phyloP scores from a whole-genome alignment of 2,888 invertebrate genomes.

The Auanema freiburgensis region DNA sequence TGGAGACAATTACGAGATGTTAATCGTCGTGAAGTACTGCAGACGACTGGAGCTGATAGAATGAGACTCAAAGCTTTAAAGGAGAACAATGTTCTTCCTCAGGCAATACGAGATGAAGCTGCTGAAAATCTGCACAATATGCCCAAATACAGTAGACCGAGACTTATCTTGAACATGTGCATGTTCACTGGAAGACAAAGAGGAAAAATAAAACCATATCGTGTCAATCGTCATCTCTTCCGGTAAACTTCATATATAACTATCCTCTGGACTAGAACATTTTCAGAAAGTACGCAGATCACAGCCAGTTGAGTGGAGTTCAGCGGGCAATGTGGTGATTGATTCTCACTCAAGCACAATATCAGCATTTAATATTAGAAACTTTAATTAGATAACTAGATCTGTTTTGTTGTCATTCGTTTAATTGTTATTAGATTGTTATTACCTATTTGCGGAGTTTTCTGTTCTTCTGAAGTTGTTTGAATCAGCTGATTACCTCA shows the following conservation, averaged over 20 bases:
- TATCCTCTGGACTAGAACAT: slow-evolving; percentile 66
- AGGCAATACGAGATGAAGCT: slow-evolving; percentile 63
- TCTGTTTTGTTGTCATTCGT: no score
- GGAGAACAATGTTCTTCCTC: slow-evolving; percentile 82
- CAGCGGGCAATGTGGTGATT: slow-evolving; percentile 86
- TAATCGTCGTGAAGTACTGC: slow-evolving; percentile 66
- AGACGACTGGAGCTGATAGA: slow-evolving; percentile 74
- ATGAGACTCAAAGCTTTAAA: slow-evolving; percentile 81
- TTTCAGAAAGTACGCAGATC: slow-evolving; percentile 87
- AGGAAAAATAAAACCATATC: slow-evolving; percentile 80
- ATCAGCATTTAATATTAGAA: no score
- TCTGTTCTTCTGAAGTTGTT: no score
- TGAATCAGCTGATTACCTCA: no score
- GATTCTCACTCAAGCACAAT: no score
- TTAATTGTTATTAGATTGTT: no score
- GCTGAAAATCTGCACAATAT: slow-evolving; percentile 63
- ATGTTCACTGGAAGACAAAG: slow-evolving; percentile 81
- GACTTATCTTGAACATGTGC: slow-evolving; percentile 74
- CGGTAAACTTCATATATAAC: slow-evolving; percentile 10
- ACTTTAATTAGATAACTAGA: no score
- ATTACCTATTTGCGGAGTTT: no score
- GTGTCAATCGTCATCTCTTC: slow-evolving; percentile 72
- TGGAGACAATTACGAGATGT: slow-evolving; percentile 85
- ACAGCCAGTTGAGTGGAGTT: slow-evolving; percentile 86
- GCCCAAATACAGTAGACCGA: slow-evolving; percentile 56